A percentile compares a stretch with the other conserved stretches of the same genome.
phyloP scores from a whole-genome alignment of 2,113 vertebrate genomes.

The Nibea albiflora region DNA sequence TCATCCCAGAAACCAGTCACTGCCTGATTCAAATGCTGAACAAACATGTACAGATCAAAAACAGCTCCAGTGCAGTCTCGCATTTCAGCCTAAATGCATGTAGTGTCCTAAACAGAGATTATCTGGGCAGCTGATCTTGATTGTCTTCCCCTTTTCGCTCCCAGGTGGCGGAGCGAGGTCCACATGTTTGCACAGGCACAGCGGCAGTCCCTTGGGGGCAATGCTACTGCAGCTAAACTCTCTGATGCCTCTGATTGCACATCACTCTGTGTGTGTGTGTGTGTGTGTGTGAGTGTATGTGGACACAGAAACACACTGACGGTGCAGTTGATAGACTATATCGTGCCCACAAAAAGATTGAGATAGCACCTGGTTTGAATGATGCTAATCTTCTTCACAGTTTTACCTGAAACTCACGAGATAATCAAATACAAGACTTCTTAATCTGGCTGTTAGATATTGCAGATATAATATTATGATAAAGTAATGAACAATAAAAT shows the following conservation, averaged over 20 bases:
- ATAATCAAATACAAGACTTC: slow-evolving; percentile 59
- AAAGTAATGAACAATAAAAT: slow-evolving; percentile 69
- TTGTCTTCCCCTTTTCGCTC: slow-evolving; percentile 77
- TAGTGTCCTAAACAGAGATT: slow-evolving; percentile 80
- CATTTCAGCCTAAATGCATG: slow-evolving; percentile 78
- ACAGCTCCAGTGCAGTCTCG: slow-evolving; percentile 70
- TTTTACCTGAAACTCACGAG: slow-evolving; percentile 57
- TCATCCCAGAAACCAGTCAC: slow-evolving; percentile 40
- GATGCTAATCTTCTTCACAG: slow-evolving; percentile 66
- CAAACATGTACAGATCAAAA: slow-evolving; percentile 78
- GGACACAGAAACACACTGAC: slow-evolving; percentile 38
- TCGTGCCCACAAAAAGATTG: slow-evolving; percentile 55
- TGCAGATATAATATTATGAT: slow-evolving; percentile 64
- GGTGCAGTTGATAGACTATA: slow-evolving; percentile 69
- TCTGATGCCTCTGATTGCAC: slow-evolving; percentile 77
- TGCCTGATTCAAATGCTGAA: slow-evolving; percentile 65
- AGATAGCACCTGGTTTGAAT: slow-evolving; percentile 59
- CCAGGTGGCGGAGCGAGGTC: slow-evolving; percentile 69
- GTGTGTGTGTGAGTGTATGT: slow-evolving; percentile 52
- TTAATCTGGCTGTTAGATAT: slow-evolving; percentile 50
- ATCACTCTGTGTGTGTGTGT: slow-evolving; percentile 52
- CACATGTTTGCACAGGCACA: slow-evolving; percentile 81
- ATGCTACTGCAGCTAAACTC: slow-evolving; percentile 68
- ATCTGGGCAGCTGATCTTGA: slow-evolving; percentile 79
- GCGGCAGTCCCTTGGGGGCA: slow-evolving; percentile 72